Evolutionary conservation across 2,888 invertebrate species (phyloP).

Genomic region (Troides oblongomaculatus): DNA sequence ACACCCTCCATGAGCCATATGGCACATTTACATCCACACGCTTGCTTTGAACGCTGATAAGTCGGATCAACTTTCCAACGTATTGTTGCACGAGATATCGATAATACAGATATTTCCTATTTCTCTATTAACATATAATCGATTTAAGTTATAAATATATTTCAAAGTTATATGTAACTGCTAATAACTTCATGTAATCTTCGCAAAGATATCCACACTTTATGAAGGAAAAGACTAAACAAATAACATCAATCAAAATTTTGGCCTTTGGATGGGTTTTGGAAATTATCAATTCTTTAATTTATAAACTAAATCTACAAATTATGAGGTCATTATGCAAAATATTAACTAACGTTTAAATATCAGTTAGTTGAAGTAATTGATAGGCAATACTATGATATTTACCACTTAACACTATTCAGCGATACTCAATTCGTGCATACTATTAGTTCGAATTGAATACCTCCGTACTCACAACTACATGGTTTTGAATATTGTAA

Average conservation of each 20-base stretch:
- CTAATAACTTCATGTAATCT: background rate
- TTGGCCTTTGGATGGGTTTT: too few species aligned
- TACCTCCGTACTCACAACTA: background rate
- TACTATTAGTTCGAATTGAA: background rate
- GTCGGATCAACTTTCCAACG: constrained; percentile 22
- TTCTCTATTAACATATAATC: background rate
- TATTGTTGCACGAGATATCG: constrained; percentile 13
- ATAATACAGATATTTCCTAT: constrained; percentile 2
- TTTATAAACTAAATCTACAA: background rate
- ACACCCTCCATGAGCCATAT: constrained; percentile 40
- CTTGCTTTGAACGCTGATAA: constrained; percentile 12
- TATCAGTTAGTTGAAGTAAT: background rate
- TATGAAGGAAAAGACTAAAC: too few species aligned
- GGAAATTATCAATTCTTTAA: too few species aligned
- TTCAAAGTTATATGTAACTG: background rate
- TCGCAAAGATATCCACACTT: too few species aligned
- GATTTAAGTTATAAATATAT: background rate
- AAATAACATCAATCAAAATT: too few species aligned
- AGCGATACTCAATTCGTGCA: background rate
- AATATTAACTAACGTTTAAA: background rate
- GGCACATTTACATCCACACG: constrained; percentile 27
- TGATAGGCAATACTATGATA: background rate
- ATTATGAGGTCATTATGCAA: background rate
- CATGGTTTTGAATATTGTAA: background rate
- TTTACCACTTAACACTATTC: background rate